phyloP scores from a whole-genome alignment of 2,888 invertebrate species.

The Cephonodes hylas region DNA sequence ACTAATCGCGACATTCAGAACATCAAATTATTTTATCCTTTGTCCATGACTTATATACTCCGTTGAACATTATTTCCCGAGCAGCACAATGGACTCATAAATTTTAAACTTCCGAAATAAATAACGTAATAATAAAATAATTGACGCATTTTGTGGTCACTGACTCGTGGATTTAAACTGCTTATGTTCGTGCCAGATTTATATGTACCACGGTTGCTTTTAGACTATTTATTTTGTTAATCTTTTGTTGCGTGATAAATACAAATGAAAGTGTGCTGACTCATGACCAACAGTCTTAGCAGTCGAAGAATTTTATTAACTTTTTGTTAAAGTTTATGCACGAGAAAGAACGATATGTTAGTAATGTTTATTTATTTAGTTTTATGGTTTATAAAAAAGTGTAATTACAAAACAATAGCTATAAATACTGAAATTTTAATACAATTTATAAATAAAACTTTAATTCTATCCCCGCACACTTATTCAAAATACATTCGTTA shows the following conservation, averaged over 20 bases:
- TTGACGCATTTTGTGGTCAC: conserved; percentile 26
- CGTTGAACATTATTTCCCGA: conserved; percentile 10
- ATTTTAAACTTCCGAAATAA: conserved; percentile 24
- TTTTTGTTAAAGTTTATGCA: neutral
- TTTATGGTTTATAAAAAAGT: neutral
- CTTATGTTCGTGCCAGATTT: neutral
- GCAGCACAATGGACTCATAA: conserved; percentile 26
- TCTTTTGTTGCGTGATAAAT: conserved; percentile 3
- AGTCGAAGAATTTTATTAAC: neutral
- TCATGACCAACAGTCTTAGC: neutral
- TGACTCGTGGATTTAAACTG: conserved; percentile 13
- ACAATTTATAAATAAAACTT: neutral
- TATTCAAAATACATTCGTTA: neutral
- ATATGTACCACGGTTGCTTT: neutral
- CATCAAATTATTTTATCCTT: neutral
- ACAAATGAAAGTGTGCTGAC: neutral
- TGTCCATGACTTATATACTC: neutral
- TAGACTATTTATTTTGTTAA: neutral
- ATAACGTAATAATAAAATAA: conserved; percentile 24
- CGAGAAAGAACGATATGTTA: neutral
- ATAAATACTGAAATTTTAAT: neutral
- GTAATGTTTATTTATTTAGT: too few relatives aligned
- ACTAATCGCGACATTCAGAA: neutral
- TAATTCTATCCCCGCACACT: too few relatives aligned
- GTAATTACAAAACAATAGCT: neutral